Evolutionary conservation across 2,797 vertebrate species (phyloP).

Genomic region (Buphagus erythrorhynchus): DNA sequence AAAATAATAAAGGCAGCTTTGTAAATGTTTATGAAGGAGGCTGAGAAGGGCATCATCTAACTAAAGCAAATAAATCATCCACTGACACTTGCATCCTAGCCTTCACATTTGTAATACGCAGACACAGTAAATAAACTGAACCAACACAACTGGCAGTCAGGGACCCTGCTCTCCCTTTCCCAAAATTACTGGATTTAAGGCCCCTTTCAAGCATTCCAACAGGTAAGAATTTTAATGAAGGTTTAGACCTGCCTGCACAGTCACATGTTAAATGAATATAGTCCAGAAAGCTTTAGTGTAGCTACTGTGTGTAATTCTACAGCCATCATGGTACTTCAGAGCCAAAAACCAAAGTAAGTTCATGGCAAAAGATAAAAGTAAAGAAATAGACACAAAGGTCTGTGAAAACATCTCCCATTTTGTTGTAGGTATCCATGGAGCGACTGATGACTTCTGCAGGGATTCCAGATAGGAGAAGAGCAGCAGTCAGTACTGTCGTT

Average conservation of each 20-base stretch:
- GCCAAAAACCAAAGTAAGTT: slow-evolving; percentile 83
- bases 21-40: background rate
- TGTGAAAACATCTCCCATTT: slow-evolving; percentile 96
- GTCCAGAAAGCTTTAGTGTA: slow-evolving; percentile 33
- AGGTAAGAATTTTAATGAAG: slow-evolving; percentile 13
- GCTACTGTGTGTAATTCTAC: background rate
- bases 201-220: slow-evolving; percentile 30
- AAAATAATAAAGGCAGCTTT: slow-evolving; percentile 20
- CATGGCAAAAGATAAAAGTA: slow-evolving; percentile 92
- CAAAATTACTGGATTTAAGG: slow-evolving; percentile 41
- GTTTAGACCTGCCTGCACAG: slow-evolving; percentile 45
- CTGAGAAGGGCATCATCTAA: background rate
- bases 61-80: slow-evolving; percentile 30
- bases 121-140: background rate
- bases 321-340: slow-evolving; percentile 78
- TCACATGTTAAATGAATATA: slow-evolving; percentile 13
- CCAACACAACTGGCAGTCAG: slow-evolving; percentile 8
- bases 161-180: slow-evolving; percentile 22
- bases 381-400: slow-evolving; percentile 98
- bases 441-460: slow-evolving; percentile 95
- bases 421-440: slow-evolving; percentile 96
- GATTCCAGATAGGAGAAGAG: slow-evolving; percentile 93
- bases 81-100: slow-evolving; percentile 28
- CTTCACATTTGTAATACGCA: slow-evolving; percentile 19
- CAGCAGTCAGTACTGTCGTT: slow-evolving; percentile 92